Evolutionary conservation across 2,113 vertebrate species (phyloP), one percentile per base, ranked within the genome.

Genomic region (Collichthys lucidus): DNA sequence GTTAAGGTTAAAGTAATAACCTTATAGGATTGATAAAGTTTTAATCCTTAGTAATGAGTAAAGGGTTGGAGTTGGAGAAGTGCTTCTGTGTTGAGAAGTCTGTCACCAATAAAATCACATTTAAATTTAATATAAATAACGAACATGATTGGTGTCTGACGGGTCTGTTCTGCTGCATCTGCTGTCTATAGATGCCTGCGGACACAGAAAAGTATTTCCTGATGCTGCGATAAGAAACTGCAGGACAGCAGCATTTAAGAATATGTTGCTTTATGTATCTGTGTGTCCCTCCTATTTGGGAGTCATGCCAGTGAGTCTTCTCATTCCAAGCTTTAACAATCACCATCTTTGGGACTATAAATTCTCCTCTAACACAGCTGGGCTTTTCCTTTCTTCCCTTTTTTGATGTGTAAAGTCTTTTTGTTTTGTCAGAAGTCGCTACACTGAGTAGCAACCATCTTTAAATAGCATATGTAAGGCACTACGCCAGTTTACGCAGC

Each of bases 201-300:
- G 52, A 68, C 52, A 89, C 31, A 65, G 20, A 78, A 84, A 87
- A 85, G 52, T 26, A 53, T 61, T 90, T 90, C 83, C 89, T 93
- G 62, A 65, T 65, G 62, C 62, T 47, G 29, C 31, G 11, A 20
- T 16, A 80, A 84, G 20, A 59, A 46, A 74, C 55, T 15, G 65
- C 57, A 42, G 42, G 42, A 24, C 16, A 50, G 14, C 49, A 55
- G 14, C 49, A 55, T 20, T 17, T 14, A 44, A 57, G 35, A 70
- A 72, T 24, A 68, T 0, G 2, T 52, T 53, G 17, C 15, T 73
- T 66, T 40, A 65, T 67, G 22, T 53, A 17, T 53, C 7, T 66
- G 17, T 67, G 52, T 29, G 26, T 46, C 8, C 5, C 4, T n/a
- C 31, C 19, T 56, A 6, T 2, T 22, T 49, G 12, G 26, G 22